phyloP scores from a whole-genome alignment of 2,797 vertebrate genomes.

The Diplodus puntazzo region DNA sequence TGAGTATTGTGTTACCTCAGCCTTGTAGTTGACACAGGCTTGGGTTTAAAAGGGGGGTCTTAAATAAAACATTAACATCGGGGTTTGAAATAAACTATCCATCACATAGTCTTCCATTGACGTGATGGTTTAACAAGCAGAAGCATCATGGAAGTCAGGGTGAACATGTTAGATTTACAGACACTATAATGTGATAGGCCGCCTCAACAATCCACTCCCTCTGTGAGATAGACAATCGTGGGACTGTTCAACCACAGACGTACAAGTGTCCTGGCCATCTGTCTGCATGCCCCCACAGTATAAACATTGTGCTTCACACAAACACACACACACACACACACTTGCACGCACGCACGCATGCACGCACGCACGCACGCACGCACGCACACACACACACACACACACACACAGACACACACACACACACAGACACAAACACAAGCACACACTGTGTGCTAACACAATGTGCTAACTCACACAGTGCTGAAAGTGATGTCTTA shows the following conservation, averaged over 20 bases:
- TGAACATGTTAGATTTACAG: constrained; percentile 75
- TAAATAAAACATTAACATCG: too few species aligned
- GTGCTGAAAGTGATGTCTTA: neutral
- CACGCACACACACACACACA: constrained; percentile 49
- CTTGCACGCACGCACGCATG: neutral
- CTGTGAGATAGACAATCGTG: constrained; percentile 80
- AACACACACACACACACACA: constrained; percentile 23
- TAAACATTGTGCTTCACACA: constrained; percentile 83
- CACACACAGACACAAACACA: constrained; percentile 43
- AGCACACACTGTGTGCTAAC: neutral
- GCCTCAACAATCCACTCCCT: constrained; percentile 78
- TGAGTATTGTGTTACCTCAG: neutral
- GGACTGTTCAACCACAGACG: constrained; percentile 81
- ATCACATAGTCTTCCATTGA: neutral
- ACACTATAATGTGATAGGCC: constrained; percentile 78
- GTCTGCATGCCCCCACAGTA: constrained; percentile 84
- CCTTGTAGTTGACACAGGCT: too few species aligned
- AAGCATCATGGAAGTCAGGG: constrained; percentile 41
- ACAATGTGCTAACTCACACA: constrained; percentile 33
- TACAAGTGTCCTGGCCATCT: constrained; percentile 86
- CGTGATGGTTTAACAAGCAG: constrained; percentile 31
- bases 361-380: constrained; percentile 4
- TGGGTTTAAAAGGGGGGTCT: too few species aligned
- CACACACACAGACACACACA: constrained; percentile 31
- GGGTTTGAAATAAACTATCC: neutral